Percentiles rank a stretch among this genome's conserved stretches.
These are phyloP conservation scores for Malurus splendens DNA, from an alignment of 2,797 vertebrate species.

Conservation along the genomic window DNA sequence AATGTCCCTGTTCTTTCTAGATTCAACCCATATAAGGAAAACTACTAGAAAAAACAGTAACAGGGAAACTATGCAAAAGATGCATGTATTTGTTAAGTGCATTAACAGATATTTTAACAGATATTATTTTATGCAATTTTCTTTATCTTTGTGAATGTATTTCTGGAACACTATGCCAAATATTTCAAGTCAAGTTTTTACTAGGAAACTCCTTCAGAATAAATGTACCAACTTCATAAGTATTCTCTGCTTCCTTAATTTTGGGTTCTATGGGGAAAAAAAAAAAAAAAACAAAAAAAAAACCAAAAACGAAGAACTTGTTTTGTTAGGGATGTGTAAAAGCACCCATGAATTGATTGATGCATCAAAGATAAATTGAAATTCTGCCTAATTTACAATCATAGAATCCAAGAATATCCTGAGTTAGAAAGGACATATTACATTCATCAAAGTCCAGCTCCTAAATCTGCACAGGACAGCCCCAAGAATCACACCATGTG, in stretches of 20 bases:
- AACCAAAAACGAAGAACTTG: neutral
- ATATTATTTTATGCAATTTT: constrained; percentile 5
- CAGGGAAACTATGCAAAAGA: constrained; percentile 10
- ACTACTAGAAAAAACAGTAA: neutral
- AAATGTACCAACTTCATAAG: neutral
- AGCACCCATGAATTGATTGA: neutral
- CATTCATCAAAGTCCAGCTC: neutral
- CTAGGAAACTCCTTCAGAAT: neutral
- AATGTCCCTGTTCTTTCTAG: neutral
- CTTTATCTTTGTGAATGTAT: neutral
- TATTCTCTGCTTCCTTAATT: neutral
- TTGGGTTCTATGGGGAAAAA: neutral
- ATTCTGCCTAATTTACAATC: neutral
- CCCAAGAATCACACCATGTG: too few species aligned
- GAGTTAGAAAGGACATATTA: neutral
- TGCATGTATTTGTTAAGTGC: neutral
- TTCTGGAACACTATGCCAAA: neutral
- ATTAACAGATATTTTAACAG: neutral
- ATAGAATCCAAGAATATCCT: neutral
- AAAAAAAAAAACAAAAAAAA: neutral
- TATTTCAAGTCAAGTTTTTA: neutral
- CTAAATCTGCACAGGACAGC: too few species aligned
- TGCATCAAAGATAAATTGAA: neutral
- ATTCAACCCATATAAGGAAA: constrained; percentile 39
- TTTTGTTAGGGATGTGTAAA: neutral